Evolutionary conservation across 2,888 invertebrate genomes (phyloP), one percentile per base, ranked within the genome.

Genomic region (Xestobium rufovillosum): DNA sequence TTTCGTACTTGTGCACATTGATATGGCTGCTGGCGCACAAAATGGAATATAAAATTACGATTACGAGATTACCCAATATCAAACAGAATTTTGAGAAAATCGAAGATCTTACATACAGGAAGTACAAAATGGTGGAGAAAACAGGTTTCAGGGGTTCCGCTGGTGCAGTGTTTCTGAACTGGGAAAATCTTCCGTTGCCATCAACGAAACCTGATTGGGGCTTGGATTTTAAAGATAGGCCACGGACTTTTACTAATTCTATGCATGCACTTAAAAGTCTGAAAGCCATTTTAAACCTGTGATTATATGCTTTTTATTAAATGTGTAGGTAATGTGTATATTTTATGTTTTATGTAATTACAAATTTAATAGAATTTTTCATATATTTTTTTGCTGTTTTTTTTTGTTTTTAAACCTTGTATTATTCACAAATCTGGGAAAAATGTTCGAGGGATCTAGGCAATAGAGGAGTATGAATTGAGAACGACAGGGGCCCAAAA

Each of bases 21-120:
- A 58, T 82, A 26, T 82, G 80, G 80, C 62, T 81, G 8, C 79
- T 80, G 55, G 66, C 72, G 0, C 74, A 75, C 50, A 72, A 72
- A 36, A 64, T 69, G 6, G 52, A 55, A 32, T 62, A 72, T 34
- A 68, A 61, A 51, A 52, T 66, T 61, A 68, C 68, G 50, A 61
- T 59, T 23, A 27, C 45, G 3, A 34, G 30, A 6, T 25, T 59
- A 9, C 60, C 60, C 0, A 54, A 58, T 37, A 39, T 61, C 10
- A 14, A 45, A 1, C 52, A 53, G 15, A 53, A 50, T 37, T 34
- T 65, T 8, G 10, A 26, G 1, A 61, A 57, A 45, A 61, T 65
- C 19, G 37, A 53, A 26, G 36, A 35, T 3, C 39, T 56, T 14
- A 53, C 56, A 17, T 32, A 49, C 9, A 49, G 66, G 15, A 63